Percentiles rank a stretch among this genome's conserved stretches.
phyloP scores from a whole-genome alignment of 2,888 invertebrate genomes.

The Melanostoma mellinum region DNA sequence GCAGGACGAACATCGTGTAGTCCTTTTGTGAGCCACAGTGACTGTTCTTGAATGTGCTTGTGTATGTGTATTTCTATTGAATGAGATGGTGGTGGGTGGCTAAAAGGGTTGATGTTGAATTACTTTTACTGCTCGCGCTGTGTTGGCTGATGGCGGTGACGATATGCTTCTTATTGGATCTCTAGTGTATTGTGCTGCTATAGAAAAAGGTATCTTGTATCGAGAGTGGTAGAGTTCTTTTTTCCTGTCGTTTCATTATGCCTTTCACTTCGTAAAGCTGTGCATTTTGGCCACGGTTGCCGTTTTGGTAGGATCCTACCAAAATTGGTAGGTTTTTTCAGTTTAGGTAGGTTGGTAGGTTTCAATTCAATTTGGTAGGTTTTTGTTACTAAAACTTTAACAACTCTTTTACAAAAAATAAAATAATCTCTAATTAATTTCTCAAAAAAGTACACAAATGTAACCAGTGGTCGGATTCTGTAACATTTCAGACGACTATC shows the following conservation, averaged over 20 bases:
- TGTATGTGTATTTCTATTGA: slow-evolving; percentile 13
- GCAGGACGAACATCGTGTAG: slow-evolving; percentile 69
- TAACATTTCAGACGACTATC: too few species aligned
- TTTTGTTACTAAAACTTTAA: too few species aligned
- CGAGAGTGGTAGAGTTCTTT: slow-evolving; percentile 9
- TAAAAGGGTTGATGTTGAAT: slow-evolving; percentile 60
- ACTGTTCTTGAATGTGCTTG: slow-evolving; percentile 32
- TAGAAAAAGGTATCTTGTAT: slow-evolving; percentile 49
- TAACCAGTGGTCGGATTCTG: too few species aligned
- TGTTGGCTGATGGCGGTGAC: slow-evolving; percentile 72
- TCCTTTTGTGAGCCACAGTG: slow-evolving; percentile 61
- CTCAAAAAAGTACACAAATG: too few species aligned
- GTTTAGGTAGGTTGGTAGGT: too few species aligned
- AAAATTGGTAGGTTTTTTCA: too few species aligned
- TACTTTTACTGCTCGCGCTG: slow-evolving; percentile 70
- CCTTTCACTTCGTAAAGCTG: slow-evolving; percentile 43
- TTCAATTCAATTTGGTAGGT: too few species aligned
- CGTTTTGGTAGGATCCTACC: too few species aligned
- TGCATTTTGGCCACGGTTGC: slow-evolving; percentile 69
- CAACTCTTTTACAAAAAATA: too few species aligned
- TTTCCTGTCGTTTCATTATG: slow-evolving; percentile 45
- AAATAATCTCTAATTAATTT: too few species aligned
- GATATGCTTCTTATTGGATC: slow-evolving; percentile 72
- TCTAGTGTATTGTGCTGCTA: slow-evolving; percentile 53
- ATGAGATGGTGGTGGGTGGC: slow-evolving; percentile 12